phyloP scores from a whole-genome alignment of 2,888 invertebrate genomes.

The Neoaliturus tenellus region DNA sequence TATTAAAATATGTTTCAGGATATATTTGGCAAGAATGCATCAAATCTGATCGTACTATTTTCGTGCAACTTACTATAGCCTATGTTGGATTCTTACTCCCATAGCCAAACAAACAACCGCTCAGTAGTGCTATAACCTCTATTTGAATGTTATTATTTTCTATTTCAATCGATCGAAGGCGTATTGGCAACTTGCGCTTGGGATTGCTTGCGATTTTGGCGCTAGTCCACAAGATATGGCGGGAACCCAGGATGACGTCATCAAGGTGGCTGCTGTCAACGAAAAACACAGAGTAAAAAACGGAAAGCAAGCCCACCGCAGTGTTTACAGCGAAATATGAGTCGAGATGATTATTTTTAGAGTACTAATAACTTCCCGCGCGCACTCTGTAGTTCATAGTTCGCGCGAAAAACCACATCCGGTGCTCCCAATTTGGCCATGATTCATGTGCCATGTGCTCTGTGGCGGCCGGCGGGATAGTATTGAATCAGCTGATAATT shows the following conservation, averaged over 20 bases:
- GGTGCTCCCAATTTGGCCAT: neutral
- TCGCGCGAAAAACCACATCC: conserved; percentile 38
- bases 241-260: conserved; percentile 1
- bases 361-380: neutral
- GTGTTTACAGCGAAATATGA: conserved; percentile 16
- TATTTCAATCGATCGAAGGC: neutral
- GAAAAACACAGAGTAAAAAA: neutral
- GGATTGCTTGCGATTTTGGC: neutral
- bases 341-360: neutral
- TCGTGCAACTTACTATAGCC: too few species aligned
- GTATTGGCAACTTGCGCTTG: neutral
- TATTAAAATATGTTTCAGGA: too few species aligned
- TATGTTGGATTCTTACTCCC: too few species aligned
- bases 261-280: neutral
- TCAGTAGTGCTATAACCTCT: too few species aligned
- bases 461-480: neutral
- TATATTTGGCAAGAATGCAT: too few species aligned
- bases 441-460: neutral
- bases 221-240: neutral
- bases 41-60: too few species aligned
- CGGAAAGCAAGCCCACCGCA: neutral
- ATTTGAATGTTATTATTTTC: too few species aligned
- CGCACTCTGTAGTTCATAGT: neutral
- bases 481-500: neutral
- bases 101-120: too few species aligned